Evolutionary conservation across 2,113 vertebrate genomes (phyloP), one percentile per base, ranked within the genome.

Genomic region (Potamarius usumacintae): DNA sequence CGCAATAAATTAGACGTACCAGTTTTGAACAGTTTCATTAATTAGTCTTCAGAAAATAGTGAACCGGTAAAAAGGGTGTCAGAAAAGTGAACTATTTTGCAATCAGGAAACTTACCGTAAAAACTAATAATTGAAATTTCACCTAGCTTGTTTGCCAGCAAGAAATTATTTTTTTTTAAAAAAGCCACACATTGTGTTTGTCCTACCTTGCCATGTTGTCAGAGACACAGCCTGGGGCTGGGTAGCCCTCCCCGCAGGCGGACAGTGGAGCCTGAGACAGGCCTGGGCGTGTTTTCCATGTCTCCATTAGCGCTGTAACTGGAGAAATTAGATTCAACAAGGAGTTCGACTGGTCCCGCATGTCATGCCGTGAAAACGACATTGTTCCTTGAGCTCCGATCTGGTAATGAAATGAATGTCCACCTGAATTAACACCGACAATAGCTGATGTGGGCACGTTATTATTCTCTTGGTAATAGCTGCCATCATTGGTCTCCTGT

Each of bases 371-470:
- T 0, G 97, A 97, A 92, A 99, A 95, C 92, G 98, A 97, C 95
- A 99, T 99, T 50, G 97, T 97, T 95, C 98, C 98, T 94, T 99
- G 97, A 86, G 98, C 97, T 94, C 98, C 98, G 93, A 99, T 99
- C 96, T 98, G 96, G 96, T 99, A 99, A 96, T 99, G 98, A 96
- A 99, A 99, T 63, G 98, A 99, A 93, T 99, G 98, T 96, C 97
- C 98, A 89, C 97, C 95, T 89, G 98, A 98, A 96, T 99, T 99
- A 94, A 99, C 97, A 84, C 98, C 98, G 91, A 99, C 97, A 86
- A 99, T 98, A 93, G 98, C 97, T 77, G 98, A 99, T 3, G 97
- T 94, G 85, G 97, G 96, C 93, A 97, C 94, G 89, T 91, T 92
- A 92, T 94, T 96, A 94, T 95, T 97, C 89, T 98, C 97, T 90